A percentile compares a stretch with the other conserved stretches of the same genome.
Evolutionary conservation across 2,888 invertebrate species (phyloP).

Genomic region (Eueremaeus valkanovi): DNA sequence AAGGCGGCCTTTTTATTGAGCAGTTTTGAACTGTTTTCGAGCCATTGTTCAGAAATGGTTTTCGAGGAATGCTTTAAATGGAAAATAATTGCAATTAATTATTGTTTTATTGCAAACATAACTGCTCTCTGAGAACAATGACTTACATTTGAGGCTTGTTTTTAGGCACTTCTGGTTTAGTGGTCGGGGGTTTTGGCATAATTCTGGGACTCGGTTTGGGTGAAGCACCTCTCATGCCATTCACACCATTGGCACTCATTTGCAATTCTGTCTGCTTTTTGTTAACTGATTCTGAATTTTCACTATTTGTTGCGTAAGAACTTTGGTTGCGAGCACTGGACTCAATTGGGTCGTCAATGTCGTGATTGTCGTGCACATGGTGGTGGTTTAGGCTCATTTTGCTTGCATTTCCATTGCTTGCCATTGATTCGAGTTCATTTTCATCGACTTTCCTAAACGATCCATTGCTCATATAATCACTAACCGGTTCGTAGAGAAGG

Average conservation of each 20-base stretch:
- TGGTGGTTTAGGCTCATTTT: neutral
- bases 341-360: neutral
- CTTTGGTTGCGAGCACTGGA: neutral
- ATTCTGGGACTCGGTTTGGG: constrained; percentile 14
- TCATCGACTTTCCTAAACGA: neutral
- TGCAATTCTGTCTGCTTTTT: neutral
- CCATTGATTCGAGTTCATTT: neutral
- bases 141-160: constrained; percentile 31
- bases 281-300: constrained; percentile 3
- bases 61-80: constrained; percentile 17
- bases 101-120: neutral
- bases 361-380: no score
- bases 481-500: constrained; percentile 13
- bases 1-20: constrained; percentile 46
- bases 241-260: neutral
- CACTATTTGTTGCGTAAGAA: neutral
- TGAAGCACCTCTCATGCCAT: neutral
- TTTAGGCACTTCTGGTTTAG: constrained; percentile 30
- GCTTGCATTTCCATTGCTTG: neutral
- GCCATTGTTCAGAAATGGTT: constrained; percentile 2
- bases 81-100: neutral
- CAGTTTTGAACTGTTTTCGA: neutral
- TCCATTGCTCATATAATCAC: constrained; percentile 10
- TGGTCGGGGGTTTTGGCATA: constrained; percentile 7
- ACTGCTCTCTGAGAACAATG: neutral